Conservation (phyloP, 2,797 vertebrate genomes). For the Hoplostethus atlanticus region DNA sequence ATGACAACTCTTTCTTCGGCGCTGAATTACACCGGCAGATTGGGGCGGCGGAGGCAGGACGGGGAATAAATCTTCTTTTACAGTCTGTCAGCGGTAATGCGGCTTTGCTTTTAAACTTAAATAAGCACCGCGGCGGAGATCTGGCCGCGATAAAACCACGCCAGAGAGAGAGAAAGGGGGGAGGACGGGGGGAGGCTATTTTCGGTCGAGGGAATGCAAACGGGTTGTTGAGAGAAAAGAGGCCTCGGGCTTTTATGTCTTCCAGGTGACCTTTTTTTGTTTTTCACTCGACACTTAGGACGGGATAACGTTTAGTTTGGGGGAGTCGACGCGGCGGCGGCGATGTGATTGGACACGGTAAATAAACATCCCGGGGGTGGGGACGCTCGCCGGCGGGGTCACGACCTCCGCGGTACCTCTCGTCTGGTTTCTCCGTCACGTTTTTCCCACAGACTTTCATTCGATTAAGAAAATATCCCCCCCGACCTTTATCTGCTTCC, state of each 20-base stretch:
- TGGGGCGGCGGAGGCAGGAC: conserved; percentile 40
- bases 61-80: conserved; percentile 78
- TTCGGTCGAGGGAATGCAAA: conserved; percentile 45
- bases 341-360: not conserved
- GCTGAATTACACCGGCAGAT: conserved; percentile 77
- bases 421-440: not conserved
- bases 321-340: no score
- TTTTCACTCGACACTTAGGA: not conserved
- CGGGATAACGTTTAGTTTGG: not conserved
- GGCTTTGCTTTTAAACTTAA: conserved; percentile 71
- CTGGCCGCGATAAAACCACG: conserved; percentile 52
- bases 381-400: not conserved
- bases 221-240: conserved; percentile 33
- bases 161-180: not conserved
- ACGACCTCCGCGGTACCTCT: no score
- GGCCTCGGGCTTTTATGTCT: conserved; percentile 30
- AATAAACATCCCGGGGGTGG: no score
- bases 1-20: conserved; percentile 63
- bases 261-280: conserved; percentile 39
- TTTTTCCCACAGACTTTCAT: not conserved
- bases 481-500: not conserved
- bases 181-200: conserved; percentile 20
- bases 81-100: conserved; percentile 78
- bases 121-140: conserved; percentile 62
- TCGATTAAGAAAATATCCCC: not conserved